Evolutionary conservation across 2,797 vertebrate genomes (phyloP).

Genomic region (Microctenopoma stevenorrisi): DNA sequence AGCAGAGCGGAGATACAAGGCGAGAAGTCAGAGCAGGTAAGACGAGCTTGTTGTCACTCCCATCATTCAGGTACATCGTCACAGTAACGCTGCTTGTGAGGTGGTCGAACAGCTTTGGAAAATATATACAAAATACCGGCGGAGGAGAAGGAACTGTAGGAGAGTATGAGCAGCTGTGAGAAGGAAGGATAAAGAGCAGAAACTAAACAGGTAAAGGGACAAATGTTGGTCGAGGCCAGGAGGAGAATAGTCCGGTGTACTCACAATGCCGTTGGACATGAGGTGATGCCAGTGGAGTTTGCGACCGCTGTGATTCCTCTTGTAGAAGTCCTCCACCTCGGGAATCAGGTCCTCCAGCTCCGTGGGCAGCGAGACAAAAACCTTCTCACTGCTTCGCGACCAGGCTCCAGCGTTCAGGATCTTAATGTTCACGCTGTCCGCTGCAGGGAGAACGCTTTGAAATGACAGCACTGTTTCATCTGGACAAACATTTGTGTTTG

Average conservation of each 20-base stretch:
- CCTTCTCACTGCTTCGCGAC: slow-evolving; percentile 97
- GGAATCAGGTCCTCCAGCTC: slow-evolving; percentile 97
- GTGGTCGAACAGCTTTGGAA: no score
- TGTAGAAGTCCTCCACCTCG: slow-evolving; percentile 98
- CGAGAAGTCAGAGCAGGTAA: neutral
- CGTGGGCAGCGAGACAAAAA: slow-evolving; percentile 96
- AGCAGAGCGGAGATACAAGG: slow-evolving; percentile 49
- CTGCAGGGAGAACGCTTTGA: slow-evolving; percentile 65
- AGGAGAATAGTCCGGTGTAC: slow-evolving; percentile 44
- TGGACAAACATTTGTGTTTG: neutral
- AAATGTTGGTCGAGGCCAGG: neutral
- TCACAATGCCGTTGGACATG: slow-evolving; percentile 99
- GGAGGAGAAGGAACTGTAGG: neutral
- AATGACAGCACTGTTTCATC: neutral
- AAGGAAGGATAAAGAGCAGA: neutral
- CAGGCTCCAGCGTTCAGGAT: slow-evolving; percentile 97
- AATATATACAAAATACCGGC: neutral
- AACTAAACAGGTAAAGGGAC: neutral
- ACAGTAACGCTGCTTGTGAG: no score
- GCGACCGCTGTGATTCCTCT: slow-evolving; percentile 97
- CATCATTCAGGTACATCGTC: no score
- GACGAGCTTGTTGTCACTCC: neutral
- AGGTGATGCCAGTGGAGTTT: slow-evolving; percentile 99
- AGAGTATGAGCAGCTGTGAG: neutral
- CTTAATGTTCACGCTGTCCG: slow-evolving; percentile 98